Conservation (phyloP, 2,888 invertebrate species). For the Sinhomidia bicolor region DNA sequence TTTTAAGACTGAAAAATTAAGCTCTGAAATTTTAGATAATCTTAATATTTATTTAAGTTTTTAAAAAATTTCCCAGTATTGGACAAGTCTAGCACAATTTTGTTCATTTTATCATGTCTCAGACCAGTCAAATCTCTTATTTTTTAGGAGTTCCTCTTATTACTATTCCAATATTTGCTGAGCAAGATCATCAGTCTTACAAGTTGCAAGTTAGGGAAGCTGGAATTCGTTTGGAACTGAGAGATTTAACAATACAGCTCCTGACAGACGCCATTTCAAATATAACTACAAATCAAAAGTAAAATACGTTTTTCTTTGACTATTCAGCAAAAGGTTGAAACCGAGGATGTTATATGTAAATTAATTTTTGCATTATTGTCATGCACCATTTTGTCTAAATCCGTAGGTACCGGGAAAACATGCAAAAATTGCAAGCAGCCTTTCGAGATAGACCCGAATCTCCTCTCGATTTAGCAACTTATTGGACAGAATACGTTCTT, state of each 20-base stretch:
- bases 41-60: too few species aligned
- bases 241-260: conserved; percentile 38
- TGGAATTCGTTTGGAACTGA: conserved; percentile 71
- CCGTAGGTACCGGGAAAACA: conserved; percentile 65
- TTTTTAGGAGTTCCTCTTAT: conserved; percentile 78
- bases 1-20: too few species aligned
- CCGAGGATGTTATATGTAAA: too few species aligned
- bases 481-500: conserved; percentile 81
- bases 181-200: conserved; percentile 77
- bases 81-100: too few species aligned
- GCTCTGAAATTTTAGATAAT: too few species aligned
- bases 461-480: conserved; percentile 81
- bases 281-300: conserved; percentile 76
- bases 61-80: too few species aligned
- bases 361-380: conserved; percentile 10
- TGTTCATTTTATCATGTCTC: too few species aligned
- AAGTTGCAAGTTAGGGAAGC: conserved; percentile 66
- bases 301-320: background rate
- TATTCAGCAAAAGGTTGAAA: background rate
- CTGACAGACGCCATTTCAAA: conserved; percentile 63
- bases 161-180: conserved; percentile 77
- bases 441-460: conserved; percentile 79
- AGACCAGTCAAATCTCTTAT: too few species aligned
- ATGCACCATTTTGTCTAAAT: background rate
- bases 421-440: conserved; percentile 39